Conservation (phyloP, 37 sponge, comb jelly and placozoan genomes). For the Halichondria panicea region DNA sequence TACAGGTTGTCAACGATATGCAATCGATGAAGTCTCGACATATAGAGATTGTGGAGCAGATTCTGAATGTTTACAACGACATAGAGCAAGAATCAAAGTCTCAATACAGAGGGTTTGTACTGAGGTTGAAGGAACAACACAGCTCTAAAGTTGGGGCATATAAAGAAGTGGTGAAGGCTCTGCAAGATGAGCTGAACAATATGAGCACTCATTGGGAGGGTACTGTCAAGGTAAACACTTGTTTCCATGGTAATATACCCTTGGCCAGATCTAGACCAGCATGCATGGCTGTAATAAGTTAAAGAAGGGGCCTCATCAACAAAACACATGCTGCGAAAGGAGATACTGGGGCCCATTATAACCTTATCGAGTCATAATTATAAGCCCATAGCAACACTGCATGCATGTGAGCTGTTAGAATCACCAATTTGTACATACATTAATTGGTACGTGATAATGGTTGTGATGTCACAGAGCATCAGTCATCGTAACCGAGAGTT, state of each 20-base stretch:
- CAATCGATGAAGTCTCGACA: background rate
- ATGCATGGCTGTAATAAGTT: too few species aligned
- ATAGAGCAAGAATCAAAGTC: conserved; percentile 5
- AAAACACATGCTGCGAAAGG: too few species aligned
- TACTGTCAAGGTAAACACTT: background rate
- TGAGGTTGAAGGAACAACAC: background rate
- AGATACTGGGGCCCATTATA: too few species aligned
- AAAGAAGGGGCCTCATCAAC: too few species aligned
- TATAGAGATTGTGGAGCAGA: background rate
- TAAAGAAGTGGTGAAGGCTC: conserved; percentile 1
- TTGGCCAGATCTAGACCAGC: too few species aligned
- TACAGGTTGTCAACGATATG: conserved; percentile 11
- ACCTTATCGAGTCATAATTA: too few species aligned
- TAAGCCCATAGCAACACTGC: too few species aligned
- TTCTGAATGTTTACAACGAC: background rate
- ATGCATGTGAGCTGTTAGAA: too few species aligned
- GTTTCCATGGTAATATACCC: too few species aligned
- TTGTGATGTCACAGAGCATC: background rate
- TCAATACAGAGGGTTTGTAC: background rate
- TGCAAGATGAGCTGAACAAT: background rate
- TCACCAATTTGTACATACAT: too few species aligned
- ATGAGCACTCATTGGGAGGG: conserved; percentile 5
- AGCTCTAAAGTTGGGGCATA: background rate
- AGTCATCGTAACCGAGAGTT: background rate
- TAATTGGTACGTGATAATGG: background rate